These are phyloP conservation scores for Craterocephalus amniculus DNA, from an alignment of 2,797 vertebrate species.

Conservation along the genomic window DNA sequence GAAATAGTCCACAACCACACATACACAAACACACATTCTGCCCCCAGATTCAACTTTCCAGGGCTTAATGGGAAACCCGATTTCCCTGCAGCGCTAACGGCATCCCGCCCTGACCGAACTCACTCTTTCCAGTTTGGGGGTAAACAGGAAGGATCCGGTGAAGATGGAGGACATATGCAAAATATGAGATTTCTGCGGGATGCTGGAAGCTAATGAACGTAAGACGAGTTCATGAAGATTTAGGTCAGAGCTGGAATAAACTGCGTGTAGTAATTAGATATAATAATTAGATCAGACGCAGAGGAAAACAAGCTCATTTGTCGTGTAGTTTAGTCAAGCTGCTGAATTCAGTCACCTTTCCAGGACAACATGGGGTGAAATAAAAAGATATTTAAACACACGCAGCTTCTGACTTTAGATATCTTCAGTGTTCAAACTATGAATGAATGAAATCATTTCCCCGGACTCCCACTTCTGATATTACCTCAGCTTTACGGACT, in stretches of 20 bases:
- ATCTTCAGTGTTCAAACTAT: too few species aligned
- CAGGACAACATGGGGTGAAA: neutral
- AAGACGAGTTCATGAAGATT: constrained; percentile 36
- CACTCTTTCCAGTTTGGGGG: constrained; percentile 34
- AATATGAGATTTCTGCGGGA: constrained; percentile 38
- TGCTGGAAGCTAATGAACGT: constrained; percentile 25
- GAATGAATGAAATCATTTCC: too few species aligned
- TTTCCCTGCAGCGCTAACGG: constrained; percentile 72
- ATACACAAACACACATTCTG: constrained; percentile 47
- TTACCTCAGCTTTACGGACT: too few species aligned
- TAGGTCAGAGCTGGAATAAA: constrained; percentile 41
- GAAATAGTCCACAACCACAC: constrained; percentile 34
- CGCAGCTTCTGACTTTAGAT: too few species aligned
- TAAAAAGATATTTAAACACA: too few species aligned
- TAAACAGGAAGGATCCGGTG: constrained; percentile 25
- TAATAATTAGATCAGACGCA: constrained; percentile 5
- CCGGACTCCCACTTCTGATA: too few species aligned
- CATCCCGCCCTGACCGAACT: constrained; percentile 60
- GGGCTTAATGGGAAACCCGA: constrained; percentile 79
- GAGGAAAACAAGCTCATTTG: constrained; percentile 29
- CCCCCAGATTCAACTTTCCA: constrained; percentile 82
- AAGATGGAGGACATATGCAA: constrained; percentile 35
- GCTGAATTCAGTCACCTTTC: neutral
- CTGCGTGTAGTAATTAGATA: constrained; percentile 28
- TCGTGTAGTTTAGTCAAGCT: neutral